Percentiles rank a stretch among this genome's conserved stretches.
Conservation (phyloP, 2,797 vertebrate species). For the Ataeniobius toweri region DNA sequence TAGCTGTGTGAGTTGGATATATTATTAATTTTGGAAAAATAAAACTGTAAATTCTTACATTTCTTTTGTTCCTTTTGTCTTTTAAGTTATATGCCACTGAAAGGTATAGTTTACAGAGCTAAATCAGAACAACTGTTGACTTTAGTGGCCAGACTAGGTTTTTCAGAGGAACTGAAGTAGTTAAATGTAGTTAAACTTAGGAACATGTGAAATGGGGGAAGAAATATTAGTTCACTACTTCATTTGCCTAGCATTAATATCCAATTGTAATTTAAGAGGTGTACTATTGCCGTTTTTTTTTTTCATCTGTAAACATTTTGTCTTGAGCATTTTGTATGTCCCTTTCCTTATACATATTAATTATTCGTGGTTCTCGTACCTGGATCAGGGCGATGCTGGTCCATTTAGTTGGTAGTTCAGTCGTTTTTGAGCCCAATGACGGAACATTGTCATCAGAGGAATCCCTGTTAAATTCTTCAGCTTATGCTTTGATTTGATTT, state of each 20-base stretch:
- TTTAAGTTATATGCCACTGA: not conserved
- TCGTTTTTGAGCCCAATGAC: too few species aligned
- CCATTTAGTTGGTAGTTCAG: too few species aligned
- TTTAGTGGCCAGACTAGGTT: not conserved
- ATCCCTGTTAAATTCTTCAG: not conserved
- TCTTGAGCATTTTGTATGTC: too few species aligned
- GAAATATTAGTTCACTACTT: too few species aligned
- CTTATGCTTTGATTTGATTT: slow-evolving; percentile 1
- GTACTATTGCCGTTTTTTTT: not conserved
- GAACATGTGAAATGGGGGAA: not conserved
- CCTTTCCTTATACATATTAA: too few species aligned
- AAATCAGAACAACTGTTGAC: not conserved
- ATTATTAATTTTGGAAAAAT: not conserved
- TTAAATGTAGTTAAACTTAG: not conserved
- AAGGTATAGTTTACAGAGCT: not conserved
- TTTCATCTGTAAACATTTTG: not conserved
- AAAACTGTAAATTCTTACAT: not conserved
- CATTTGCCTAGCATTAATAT: not conserved
- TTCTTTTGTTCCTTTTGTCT: not conserved
- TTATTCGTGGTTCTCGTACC: too few species aligned
- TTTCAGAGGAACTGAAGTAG: not conserved
- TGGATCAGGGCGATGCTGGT: too few species aligned
- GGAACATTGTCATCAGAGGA: too few species aligned
- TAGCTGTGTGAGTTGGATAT: not conserved
- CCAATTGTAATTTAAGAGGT: not conserved